Evolutionary conservation across 92 coral and sea anemone genomes (phyloP).

Genomic region (Parazoanthus darwini): DNA sequence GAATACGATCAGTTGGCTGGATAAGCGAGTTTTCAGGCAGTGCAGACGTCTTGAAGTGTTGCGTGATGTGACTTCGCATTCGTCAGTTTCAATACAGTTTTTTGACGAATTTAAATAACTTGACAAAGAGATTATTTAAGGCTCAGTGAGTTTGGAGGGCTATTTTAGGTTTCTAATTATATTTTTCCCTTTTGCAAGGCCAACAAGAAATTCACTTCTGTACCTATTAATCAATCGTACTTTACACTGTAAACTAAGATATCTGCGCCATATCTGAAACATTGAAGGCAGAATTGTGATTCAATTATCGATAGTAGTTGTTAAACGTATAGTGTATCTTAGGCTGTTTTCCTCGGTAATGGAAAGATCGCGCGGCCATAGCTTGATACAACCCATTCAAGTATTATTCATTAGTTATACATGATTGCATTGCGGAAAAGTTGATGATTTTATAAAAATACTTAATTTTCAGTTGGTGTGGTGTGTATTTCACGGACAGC

Average conservation of each 20-base stretch:
- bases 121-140: neutral
- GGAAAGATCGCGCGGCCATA: neutral
- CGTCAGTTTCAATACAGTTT: too few relatives aligned
- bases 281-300: neutral
- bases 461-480: neutral
- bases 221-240: too few relatives aligned
- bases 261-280: neutral
- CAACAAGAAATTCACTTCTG: neutral
- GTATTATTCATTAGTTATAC: neutral
- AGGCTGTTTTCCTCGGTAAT: neutral
- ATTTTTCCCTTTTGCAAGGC: neutral
- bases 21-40: too few relatives aligned
- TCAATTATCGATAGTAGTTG: too few relatives aligned
- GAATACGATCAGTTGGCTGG: too few relatives aligned
- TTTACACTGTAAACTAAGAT: too few relatives aligned
- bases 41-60: too few relatives aligned
- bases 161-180: too few relatives aligned
- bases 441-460: neutral
- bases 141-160: neutral
- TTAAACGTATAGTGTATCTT: too few relatives aligned
- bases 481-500: neutral
- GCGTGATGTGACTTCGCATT: too few relatives aligned
- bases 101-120: too few relatives aligned
- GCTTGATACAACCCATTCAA: neutral
- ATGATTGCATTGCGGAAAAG: constrained; percentile 5